These are phyloP conservation scores for Machimus atricapillus DNA, from an alignment of 2,888 invertebrate genomes.

Conservation along the genomic window DNA sequence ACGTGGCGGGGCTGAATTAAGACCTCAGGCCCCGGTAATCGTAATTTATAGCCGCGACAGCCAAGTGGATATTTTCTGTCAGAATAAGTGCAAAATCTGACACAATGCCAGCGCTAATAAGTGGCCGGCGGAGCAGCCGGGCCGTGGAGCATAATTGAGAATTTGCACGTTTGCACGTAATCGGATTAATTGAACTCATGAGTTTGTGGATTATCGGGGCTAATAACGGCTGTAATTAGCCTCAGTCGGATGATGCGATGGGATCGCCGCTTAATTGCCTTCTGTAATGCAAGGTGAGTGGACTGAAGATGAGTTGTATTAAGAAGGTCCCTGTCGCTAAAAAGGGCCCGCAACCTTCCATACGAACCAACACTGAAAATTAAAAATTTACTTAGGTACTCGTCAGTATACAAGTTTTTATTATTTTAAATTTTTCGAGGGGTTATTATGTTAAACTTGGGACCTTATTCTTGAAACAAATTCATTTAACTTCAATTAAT, in stretches of 20 bases:
- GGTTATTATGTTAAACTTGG: too few relatives aligned
- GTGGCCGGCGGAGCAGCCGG: not conserved
- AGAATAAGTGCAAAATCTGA: conserved; percentile 38
- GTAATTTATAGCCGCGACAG: conserved; percentile 25
- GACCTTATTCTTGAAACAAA: too few relatives aligned
- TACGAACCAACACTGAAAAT: too few relatives aligned
- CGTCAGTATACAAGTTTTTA: too few relatives aligned
- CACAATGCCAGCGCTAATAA: conserved; percentile 28
- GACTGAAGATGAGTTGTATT: not conserved
- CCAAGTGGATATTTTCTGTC: conserved; percentile 17
- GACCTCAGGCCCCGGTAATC: conserved; percentile 9
- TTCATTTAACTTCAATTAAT: too few relatives aligned
- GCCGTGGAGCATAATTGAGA: not conserved
- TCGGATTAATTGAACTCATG: conserved; percentile 30
- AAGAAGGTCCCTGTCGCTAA: not conserved
- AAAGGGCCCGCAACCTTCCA: not conserved
- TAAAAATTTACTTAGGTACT: too few relatives aligned
- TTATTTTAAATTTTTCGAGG: too few relatives aligned
- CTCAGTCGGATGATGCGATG: not conserved
- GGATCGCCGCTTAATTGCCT: not conserved
- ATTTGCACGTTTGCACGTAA: not conserved
- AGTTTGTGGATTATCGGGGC: not conserved
- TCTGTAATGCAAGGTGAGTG: not conserved
- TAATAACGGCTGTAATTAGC: not conserved
- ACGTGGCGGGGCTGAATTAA: not conserved